Percentiles rank a stretch among this genome's conserved stretches.
Conservation (phyloP, 1,140 invertebrate species). For the Drosophila sturtevanti region DNA sequence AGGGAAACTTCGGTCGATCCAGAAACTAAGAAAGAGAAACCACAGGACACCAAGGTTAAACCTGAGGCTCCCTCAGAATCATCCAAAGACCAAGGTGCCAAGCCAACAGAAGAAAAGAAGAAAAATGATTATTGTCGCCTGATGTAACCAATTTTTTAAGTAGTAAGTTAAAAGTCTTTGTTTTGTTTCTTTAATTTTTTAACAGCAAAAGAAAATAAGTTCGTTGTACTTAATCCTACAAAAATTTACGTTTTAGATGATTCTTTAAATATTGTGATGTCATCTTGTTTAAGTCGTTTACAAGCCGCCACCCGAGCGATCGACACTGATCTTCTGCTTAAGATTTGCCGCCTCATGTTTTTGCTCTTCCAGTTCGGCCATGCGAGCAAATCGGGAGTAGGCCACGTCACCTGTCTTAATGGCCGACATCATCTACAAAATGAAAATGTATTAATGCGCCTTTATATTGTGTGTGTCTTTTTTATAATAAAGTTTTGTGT, state of each 20-base stretch:
- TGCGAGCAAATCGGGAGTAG: constrained; percentile 95
- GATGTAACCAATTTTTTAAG: background rate
- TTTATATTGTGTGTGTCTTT: background rate
- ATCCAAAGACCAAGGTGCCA: too few species aligned
- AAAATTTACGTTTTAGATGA: constrained; percentile 28
- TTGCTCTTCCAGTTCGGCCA: constrained; percentile 95
- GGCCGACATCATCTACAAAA: constrained; percentile 95
- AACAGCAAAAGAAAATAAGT: constrained; percentile 71
- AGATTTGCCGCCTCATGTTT: constrained; percentile 89
- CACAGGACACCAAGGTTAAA: too few species aligned
- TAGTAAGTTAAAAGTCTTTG: constrained; percentile 55
- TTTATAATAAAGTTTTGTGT: background rate
- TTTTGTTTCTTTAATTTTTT: constrained; percentile 41
- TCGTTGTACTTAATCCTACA: constrained; percentile 63
- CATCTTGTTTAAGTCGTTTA: constrained; percentile 84
- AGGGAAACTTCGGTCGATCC: too few species aligned
- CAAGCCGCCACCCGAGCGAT: constrained; percentile 96
- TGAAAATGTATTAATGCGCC: background rate
- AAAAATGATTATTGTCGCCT: background rate
- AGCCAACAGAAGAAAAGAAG: background rate
- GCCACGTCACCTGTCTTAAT: constrained; percentile 96
- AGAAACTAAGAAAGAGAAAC: too few species aligned
- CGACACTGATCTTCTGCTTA: constrained; percentile 93
- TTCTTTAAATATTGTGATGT: constrained; percentile 22
- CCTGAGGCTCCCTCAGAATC: too few species aligned